phyloP scores from a whole-genome alignment of 2,797 vertebrate species.

The Lycodopsis pacificus region DNA sequence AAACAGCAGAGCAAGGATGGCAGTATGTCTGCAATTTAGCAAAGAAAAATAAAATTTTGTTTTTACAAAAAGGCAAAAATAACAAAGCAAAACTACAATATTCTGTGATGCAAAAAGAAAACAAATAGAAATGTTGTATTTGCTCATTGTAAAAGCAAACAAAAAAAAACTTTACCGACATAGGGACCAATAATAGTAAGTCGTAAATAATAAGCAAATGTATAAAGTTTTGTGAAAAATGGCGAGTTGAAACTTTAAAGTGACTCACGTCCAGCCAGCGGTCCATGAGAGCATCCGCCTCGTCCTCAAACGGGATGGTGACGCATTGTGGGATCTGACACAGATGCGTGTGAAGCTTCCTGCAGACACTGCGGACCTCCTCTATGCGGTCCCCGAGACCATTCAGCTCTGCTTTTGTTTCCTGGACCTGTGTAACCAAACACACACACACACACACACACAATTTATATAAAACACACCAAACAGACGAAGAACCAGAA shows the following conservation, averaged over 20 bases:
- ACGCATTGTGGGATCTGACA: conserved; percentile 87
- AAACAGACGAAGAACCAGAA: background rate
- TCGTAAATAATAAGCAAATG: background rate
- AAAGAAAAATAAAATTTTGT: background rate
- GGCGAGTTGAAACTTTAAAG: background rate
- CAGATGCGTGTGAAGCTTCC: conserved; percentile 90
- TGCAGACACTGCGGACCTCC: conserved; percentile 89
- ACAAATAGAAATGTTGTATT: background rate
- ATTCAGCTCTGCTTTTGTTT: conserved; percentile 87
- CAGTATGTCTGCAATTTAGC: background rate
- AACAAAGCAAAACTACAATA: background rate
- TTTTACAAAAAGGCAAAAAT: background rate
- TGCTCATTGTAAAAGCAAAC: background rate
- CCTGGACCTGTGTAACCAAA: conserved; percentile 82
- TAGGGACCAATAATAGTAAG: background rate
- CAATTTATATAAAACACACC: background rate
- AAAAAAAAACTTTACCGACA: background rate
- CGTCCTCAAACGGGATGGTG: conserved; percentile 86
- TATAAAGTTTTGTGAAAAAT: background rate
- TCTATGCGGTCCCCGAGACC: conserved; percentile 86
- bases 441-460: conserved; percentile 1
- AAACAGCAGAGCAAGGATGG: background rate
- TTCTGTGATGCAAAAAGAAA: background rate
- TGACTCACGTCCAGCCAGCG: conserved; percentile 93
- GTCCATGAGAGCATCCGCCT: conserved; percentile 92